Evolutionary conservation across 2,888 invertebrate genomes (phyloP).

Genomic region (Smittia aterrima): DNA sequence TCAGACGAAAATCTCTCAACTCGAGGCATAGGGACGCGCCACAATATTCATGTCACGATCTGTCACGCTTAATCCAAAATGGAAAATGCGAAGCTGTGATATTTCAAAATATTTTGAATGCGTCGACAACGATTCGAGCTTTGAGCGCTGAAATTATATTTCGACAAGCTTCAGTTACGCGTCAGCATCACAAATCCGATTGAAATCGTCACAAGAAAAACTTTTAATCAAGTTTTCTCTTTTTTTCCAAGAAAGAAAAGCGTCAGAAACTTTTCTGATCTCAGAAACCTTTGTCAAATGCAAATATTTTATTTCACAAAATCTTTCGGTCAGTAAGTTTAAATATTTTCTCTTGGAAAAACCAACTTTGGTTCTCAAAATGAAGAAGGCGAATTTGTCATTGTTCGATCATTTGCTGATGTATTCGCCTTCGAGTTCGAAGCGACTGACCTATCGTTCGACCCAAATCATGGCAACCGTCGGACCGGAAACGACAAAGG

Average conservation of each 20-base stretch:
- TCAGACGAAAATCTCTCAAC: not conserved
- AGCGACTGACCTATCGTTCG: not conserved
- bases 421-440: not conserved
- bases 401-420: not conserved
- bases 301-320: not conserved
- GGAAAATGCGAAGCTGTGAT: not conserved
- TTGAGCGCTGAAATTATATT: not conserved
- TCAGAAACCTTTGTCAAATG: too few relatives aligned
- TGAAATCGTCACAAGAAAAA: not conserved
- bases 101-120: not conserved
- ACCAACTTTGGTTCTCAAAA: not conserved
- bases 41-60: constrained; percentile 33
- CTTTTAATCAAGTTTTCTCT: not conserved
- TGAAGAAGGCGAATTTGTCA: not conserved
- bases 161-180: not conserved
- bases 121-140: not conserved
- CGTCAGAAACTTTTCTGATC: not conserved
- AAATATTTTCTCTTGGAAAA: not conserved
- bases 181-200: not conserved
- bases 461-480: constrained; percentile 1
- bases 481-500: not conserved
- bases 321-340: not conserved
- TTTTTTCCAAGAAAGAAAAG: not conserved
- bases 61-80: constrained; percentile 4
- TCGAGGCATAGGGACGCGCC: not conserved